Conservation (phyloP, 1,140 invertebrate species). For the Saxidomus purpurata region DNA sequence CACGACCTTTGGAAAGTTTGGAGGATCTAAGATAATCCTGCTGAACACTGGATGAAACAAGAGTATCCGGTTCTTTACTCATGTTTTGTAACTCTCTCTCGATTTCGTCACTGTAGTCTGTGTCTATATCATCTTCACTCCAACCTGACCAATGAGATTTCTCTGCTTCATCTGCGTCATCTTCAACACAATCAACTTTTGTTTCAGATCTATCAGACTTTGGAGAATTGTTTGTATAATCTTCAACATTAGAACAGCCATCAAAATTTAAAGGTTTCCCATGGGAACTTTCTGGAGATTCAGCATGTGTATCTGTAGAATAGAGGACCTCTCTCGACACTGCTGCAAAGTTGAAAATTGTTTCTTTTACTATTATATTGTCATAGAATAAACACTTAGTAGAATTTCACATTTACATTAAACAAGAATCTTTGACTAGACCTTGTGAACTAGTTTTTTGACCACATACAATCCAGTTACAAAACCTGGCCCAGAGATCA, state of each 20-base stretch:
- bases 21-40: not conserved
- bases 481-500: no score
- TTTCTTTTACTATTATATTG: no score
- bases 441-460: not conserved
- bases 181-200: not conserved
- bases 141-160: conserved; percentile 36
- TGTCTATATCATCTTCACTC: conserved; percentile 1
- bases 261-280: no score
- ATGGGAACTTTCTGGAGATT: no score
- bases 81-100: conserved; percentile 48
- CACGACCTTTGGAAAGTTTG: not conserved
- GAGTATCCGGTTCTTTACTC: not conserved
- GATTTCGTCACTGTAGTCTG: conserved; percentile 63
- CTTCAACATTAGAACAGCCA: no score
- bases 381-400: no score
- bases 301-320: no score
- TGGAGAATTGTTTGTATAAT: not conserved
- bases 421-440: no score
- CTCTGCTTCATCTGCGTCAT: not conserved
- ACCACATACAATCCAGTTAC: not conserved
- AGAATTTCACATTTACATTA: no score
- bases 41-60: not conserved
- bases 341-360: no score
- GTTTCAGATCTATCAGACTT: not conserved
- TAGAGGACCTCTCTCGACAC: no score